Evolutionary conservation across 1,140 invertebrate species (phyloP).

Genomic region (Leptopilina boulardi): DNA sequence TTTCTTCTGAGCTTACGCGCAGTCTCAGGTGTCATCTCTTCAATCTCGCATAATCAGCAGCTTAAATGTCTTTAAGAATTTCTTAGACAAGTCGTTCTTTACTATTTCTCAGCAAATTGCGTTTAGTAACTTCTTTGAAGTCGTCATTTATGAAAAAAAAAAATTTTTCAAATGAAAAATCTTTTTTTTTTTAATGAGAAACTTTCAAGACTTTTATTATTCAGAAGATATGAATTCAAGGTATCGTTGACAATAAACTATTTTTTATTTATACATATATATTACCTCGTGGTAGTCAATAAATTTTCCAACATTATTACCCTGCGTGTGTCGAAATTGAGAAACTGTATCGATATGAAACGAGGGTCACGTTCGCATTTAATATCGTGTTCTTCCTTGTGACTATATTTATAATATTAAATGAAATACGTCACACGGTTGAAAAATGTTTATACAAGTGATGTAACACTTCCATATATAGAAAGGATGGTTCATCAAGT

Average conservation of each 20-base stretch:
- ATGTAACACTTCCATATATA: neutral
- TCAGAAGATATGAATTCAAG: constrained; percentile 24
- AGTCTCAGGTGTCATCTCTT: constrained; percentile 1
- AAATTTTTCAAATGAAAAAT: too few relatives aligned
- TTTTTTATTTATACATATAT: too few relatives aligned
- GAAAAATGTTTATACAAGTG: neutral
- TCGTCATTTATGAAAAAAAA: neutral
- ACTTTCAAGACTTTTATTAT: constrained; percentile 20
- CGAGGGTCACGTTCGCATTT: constrained; percentile 19
- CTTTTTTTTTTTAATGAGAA: too few relatives aligned
- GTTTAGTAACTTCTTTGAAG: neutral
- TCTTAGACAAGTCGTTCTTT: neutral
- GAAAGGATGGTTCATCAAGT: too few relatives aligned
- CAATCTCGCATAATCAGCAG: neutral
- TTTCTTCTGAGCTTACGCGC: neutral
- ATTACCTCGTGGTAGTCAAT: constrained; percentile 6
- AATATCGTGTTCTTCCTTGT: constrained; percentile 10
- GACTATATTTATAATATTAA: too few relatives aligned
- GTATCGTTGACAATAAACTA: constrained; percentile 26
- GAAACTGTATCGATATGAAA: constrained; percentile 20
- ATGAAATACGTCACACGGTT: neutral
- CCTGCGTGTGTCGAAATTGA: constrained; percentile 33
- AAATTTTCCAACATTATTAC: constrained; percentile 29
- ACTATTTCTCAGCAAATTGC: constrained; percentile 8
- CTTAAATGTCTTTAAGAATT: constrained; percentile 3